Conservation (phyloP, 2,113 vertebrate species). For the Pogona vitticeps region DNA sequence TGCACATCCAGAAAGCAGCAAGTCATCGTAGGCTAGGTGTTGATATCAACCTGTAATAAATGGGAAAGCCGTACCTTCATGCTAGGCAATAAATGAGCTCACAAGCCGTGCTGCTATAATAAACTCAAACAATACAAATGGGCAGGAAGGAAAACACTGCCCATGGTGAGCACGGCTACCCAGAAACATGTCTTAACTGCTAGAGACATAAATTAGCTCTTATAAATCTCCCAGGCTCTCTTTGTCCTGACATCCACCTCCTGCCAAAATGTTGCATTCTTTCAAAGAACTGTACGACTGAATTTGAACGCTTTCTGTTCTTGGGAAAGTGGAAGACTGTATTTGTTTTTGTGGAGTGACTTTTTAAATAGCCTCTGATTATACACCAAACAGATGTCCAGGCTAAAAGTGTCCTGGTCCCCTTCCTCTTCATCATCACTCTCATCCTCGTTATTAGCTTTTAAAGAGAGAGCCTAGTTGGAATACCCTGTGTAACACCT, state of each 20-base stretch:
- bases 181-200: slow-evolving; percentile 63
- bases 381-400: slow-evolving; percentile 92
- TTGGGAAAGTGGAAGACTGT: slow-evolving; percentile 77
- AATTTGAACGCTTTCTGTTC: slow-evolving; percentile 77
- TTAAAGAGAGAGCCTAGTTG: slow-evolving; percentile 43
- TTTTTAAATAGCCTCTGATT: slow-evolving; percentile 77
- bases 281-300: slow-evolving; percentile 60
- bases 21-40: slow-evolving; percentile 81
- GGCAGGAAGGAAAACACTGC: slow-evolving; percentile 83
- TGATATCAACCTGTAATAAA: slow-evolving; percentile 86
- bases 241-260: slow-evolving; percentile 75
- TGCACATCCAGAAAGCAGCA: slow-evolving; percentile 63
- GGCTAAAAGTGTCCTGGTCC: slow-evolving; percentile 86
- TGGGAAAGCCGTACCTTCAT: slow-evolving; percentile 77
- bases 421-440: slow-evolving; percentile 68
- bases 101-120: slow-evolving; percentile 85
- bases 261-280: slow-evolving; percentile 74
- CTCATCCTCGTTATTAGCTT: slow-evolving; percentile 61
- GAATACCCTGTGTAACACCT: slow-evolving; percentile 85
- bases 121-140: slow-evolving; percentile 85
- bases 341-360: slow-evolving; percentile 86
- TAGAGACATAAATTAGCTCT: slow-evolving; percentile 79
- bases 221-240: slow-evolving; percentile 83
- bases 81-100: slow-evolving; percentile 89
- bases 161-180: slow-evolving; percentile 69